Evolutionary conservation across 2,113 vertebrate species (phyloP).

Genomic region (Nibea coibor): DNA sequence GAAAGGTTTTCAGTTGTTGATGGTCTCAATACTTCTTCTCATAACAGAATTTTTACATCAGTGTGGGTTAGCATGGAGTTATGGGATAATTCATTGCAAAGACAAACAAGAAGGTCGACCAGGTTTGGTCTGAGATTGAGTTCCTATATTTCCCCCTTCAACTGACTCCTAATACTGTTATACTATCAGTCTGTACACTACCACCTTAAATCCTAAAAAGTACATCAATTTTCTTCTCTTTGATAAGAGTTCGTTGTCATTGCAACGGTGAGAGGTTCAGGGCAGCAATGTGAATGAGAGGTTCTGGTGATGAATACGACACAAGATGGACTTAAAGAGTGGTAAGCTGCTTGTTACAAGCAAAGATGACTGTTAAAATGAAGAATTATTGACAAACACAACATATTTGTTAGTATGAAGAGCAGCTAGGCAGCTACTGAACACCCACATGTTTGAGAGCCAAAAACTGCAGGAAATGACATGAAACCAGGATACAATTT

Average conservation of each 20-base stretch:
- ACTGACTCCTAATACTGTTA: slow-evolving; percentile 34
- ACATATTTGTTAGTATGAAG: slow-evolving; percentile 78
- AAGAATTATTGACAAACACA: slow-evolving; percentile 76
- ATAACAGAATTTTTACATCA: slow-evolving; percentile 78
- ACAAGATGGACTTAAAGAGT: slow-evolving; percentile 78
- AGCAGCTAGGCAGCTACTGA: slow-evolving; percentile 62
- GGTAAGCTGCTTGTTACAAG: slow-evolving; percentile 70
- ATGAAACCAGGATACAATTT: slow-evolving; percentile 60
- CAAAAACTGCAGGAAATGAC: slow-evolving; percentile 72
- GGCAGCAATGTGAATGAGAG: slow-evolving; percentile 74
- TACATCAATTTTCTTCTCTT: slow-evolving; percentile 57
- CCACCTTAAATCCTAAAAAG: slow-evolving; percentile 36
- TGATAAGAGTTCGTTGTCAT: slow-evolving; percentile 77
- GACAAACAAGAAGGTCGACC: slow-evolving; percentile 85
- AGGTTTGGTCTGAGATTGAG: slow-evolving; percentile 79
- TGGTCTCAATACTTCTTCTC: slow-evolving; percentile 78
- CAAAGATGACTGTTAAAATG: slow-evolving; percentile 79
- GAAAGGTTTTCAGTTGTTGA: slow-evolving; percentile 85
- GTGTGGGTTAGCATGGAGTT: slow-evolving; percentile 82
- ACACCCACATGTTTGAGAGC: slow-evolving; percentile 74
- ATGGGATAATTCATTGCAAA: slow-evolving; percentile 83
- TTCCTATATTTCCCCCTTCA: slow-evolving; percentile 54
- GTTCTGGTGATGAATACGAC: slow-evolving; percentile 73
- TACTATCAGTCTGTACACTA: slow-evolving; percentile 52
- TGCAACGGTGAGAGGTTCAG: slow-evolving; percentile 75